Evolutionary conservation across 2,797 vertebrate genomes (phyloP).

Genomic region (Mionectes olivaceus): DNA sequence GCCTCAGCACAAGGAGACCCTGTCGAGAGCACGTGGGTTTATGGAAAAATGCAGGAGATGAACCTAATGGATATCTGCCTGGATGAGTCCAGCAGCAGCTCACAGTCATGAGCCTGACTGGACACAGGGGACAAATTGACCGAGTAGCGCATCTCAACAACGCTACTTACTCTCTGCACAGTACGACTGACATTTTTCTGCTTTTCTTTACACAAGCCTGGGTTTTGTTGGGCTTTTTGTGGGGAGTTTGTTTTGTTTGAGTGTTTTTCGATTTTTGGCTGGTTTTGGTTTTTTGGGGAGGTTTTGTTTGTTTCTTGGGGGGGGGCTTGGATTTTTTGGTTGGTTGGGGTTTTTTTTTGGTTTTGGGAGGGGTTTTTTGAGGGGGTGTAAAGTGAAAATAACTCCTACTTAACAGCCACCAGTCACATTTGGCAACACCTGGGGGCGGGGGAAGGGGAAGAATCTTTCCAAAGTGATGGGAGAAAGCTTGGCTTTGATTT

Average conservation of each 20-base stretch:
- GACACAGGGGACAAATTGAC: not conserved
- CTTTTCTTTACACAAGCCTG: not conserved
- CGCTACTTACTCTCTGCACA: not conserved
- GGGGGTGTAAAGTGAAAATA: not conserved
- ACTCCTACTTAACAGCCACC: not conserved
- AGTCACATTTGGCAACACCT: not conserved
- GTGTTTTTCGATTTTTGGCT: not conserved
- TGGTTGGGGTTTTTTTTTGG: not conserved
- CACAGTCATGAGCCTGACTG: not conserved
- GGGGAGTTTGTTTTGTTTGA: not conserved
- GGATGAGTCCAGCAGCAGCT: not conserved
- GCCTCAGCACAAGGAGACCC: conserved; percentile 6
- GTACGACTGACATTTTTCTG: not conserved
- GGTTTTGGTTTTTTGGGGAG: not conserved
- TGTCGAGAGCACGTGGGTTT: not conserved
- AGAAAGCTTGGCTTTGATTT: not conserved
- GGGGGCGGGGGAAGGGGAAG: not conserved
- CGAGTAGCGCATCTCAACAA: not conserved
- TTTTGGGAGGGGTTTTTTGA: not conserved
- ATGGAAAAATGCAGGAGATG: conserved; percentile 12
- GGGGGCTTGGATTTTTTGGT: not conserved
- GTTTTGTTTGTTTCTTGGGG: no score
- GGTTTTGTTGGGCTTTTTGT: not conserved
- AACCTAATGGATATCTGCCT: not conserved
- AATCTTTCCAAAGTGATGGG: not conserved